phyloP scores from a whole-genome alignment of 2,113 vertebrate species.

The Calyptommatus sinebrachiatus region DNA sequence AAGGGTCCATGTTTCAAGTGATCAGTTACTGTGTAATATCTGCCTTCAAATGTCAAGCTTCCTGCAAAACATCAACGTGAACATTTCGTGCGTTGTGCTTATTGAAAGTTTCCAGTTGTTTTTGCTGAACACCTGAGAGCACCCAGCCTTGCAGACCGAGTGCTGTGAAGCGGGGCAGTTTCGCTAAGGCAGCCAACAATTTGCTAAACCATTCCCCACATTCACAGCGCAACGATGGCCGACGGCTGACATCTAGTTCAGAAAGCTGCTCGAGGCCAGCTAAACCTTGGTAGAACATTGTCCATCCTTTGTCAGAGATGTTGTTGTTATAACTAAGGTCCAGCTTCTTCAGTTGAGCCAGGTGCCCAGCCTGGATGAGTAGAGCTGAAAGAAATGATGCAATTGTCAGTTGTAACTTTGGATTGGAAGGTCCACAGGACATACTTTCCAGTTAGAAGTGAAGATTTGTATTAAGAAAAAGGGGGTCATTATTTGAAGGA shows the following conservation, averaged over 20 bases:
- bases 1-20: too few relatives aligned
- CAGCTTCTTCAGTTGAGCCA: constrained; percentile 71
- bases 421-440: not conserved
- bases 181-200: constrained; percentile 69
- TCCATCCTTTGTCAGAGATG: constrained; percentile 75
- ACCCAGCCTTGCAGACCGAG: constrained; percentile 79
- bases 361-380: constrained; percentile 55
- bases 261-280: constrained; percentile 70
- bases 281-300: constrained; percentile 68
- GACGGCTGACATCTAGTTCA: constrained; percentile 82
- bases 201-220: constrained; percentile 75
- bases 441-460: not conserved
- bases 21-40: not conserved
- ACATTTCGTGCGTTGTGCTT: constrained; percentile 64
- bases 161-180: constrained; percentile 70
- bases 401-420: not conserved
- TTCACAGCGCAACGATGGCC: constrained; percentile 57
- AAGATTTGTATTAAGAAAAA: not conserved
- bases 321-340: constrained; percentile 84
- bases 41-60: not conserved
- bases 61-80: constrained; percentile 67
- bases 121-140: constrained; percentile 55
- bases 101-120: constrained; percentile 65
- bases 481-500: not conserved
- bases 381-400: constrained; percentile 68